phyloP scores from a whole-genome alignment of 1,140 invertebrate genomes.

The Cherax quadricarinatus region DNA sequence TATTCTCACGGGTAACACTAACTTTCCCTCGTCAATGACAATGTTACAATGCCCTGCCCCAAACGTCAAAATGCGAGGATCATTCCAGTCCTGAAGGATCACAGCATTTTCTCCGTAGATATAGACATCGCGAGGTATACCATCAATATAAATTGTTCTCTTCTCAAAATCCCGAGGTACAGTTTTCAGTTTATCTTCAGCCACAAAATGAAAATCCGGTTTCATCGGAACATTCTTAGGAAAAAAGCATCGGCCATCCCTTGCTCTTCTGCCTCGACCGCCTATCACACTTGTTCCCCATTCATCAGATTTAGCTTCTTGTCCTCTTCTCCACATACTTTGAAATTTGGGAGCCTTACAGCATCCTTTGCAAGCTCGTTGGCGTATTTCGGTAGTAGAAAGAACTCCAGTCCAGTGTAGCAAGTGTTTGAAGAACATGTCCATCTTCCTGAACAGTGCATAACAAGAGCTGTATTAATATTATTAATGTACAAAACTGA shows the following conservation, averaged over 20 bases:
- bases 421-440: too few species aligned
- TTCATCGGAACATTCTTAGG: neutral
- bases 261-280: slow-evolving; percentile 14
- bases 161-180: slow-evolving; percentile 68
- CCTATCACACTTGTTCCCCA: slow-evolving; percentile 22
- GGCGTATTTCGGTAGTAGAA: too few species aligned
- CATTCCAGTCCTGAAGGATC: slow-evolving; percentile 88
- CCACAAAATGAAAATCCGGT: slow-evolving; percentile 68
- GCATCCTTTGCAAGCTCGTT: too few species aligned
- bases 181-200: slow-evolving; percentile 63
- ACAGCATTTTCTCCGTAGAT: slow-evolving; percentile 91
- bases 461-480: too few species aligned
- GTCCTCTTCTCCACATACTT: neutral
- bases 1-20: slow-evolving; percentile 72
- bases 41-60: slow-evolving; percentile 76
- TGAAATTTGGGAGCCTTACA: too few species aligned
- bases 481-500: too few species aligned
- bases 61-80: slow-evolving; percentile 91
- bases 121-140: slow-evolving; percentile 87
- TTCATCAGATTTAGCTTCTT: neutral
- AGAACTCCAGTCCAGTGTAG: too few species aligned
- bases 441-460: too few species aligned
- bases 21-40: slow-evolving; percentile 74
- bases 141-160: slow-evolving; percentile 82
- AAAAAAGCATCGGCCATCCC: neutral